Conservation (phyloP, 2,888 invertebrate species). For the Drosophila birchii region DNA sequence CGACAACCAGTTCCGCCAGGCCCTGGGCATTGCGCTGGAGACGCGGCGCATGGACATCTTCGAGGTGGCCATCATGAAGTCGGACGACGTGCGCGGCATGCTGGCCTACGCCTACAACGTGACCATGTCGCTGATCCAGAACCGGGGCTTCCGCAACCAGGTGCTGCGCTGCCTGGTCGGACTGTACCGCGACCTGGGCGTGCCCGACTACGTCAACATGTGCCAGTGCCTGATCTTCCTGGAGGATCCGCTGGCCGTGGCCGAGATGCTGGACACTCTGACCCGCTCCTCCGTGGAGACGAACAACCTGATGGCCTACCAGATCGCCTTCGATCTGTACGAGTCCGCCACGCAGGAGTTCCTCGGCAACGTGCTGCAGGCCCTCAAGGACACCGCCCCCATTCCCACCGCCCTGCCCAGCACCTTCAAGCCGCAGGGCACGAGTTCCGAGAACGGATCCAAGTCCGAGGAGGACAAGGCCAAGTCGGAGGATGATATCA, state of each 20-base stretch:
- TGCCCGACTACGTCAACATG: slow-evolving; percentile 99
- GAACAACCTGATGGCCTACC: slow-evolving; percentile 97
- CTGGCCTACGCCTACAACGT: slow-evolving; percentile 98
- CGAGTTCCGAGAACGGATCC: slow-evolving; percentile 70
- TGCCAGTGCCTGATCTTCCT: slow-evolving; percentile 98
- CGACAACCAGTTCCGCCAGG: slow-evolving; percentile 97
- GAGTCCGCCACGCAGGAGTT: slow-evolving; percentile 99
- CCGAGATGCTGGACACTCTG: slow-evolving; percentile 95
- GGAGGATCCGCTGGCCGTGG: slow-evolving; percentile 96
- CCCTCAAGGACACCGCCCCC: slow-evolving; percentile 92
- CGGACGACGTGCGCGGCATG: slow-evolving; percentile 96
- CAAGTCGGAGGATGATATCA: slow-evolving; percentile 83
- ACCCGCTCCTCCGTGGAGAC: slow-evolving; percentile 90
- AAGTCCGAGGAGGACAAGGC: slow-evolving; percentile 80
- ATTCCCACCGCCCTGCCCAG: slow-evolving; percentile 91
- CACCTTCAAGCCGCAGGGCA: slow-evolving; percentile 90
- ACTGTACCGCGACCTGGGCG: slow-evolving; percentile 93
- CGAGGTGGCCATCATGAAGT: slow-evolving; percentile 94
- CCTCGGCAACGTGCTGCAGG: slow-evolving; percentile 93
- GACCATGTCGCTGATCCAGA: slow-evolving; percentile 97
- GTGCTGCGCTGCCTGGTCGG: slow-evolving; percentile 95
- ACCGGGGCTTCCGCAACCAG: slow-evolving; percentile 95
- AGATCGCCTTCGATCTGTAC: slow-evolving; percentile 99
- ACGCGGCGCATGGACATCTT: slow-evolving; percentile 99
- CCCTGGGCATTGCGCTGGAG: slow-evolving; percentile 97